Conservation (phyloP, 2,797 vertebrate genomes). For the Sardinella longiceps region DNA sequence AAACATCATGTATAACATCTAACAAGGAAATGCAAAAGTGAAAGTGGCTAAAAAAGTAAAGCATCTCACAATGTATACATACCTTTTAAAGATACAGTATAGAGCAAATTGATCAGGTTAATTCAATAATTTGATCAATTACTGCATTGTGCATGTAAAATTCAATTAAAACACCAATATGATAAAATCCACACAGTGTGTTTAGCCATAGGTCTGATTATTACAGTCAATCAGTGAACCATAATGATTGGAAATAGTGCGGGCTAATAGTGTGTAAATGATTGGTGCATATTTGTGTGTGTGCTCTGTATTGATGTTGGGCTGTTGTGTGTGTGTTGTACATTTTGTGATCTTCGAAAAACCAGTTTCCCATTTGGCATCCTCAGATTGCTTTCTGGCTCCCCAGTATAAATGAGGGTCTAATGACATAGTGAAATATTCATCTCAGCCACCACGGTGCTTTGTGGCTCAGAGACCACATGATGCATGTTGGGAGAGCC, state of each 20-base stretch:
- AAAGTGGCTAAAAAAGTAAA: neutral
- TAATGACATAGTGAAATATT: neutral
- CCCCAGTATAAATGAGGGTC: neutral
- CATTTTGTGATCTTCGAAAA: neutral
- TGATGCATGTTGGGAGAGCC: neutral
- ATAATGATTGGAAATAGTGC: neutral
- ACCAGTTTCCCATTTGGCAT: neutral
- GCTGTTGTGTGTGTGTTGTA: neutral
- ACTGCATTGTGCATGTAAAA: neutral
- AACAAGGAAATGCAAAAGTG: neutral
- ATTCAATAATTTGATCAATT: neutral
- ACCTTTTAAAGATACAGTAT: neutral
- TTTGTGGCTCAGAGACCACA: neutral
- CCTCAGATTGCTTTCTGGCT: neutral
- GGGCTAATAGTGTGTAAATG: neutral
- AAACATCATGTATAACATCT: neutral
- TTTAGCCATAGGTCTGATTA: neutral
- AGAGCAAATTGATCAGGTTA: neutral
- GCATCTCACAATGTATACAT: neutral
- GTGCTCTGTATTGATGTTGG: too few relatives aligned
- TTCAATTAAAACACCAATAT: neutral
- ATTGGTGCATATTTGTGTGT: too few relatives aligned
- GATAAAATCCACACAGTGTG: neutral
- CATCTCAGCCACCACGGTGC: neutral
- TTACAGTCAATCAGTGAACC: neutral